phyloP scores from a whole-genome alignment of 2,888 invertebrate genomes.

The Pristionchus maxplancki region DNA sequence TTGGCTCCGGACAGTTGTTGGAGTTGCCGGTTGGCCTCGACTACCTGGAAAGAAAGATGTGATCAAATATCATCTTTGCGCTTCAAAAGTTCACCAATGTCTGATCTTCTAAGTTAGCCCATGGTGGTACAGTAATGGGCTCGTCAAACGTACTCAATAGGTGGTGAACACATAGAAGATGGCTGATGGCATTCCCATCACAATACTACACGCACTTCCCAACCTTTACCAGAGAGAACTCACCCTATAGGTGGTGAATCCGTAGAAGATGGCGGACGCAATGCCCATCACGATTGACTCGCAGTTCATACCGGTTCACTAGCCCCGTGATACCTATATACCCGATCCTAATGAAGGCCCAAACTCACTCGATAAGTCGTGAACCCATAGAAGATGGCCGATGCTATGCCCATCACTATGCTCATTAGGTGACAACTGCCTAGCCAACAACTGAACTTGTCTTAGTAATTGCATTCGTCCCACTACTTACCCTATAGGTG shows the following conservation, averaged over 20 bases:
- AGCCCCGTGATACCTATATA: too few relatives aligned
- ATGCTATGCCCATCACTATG: constrained; percentile 70
- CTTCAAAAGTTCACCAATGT: not conserved
- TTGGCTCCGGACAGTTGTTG: constrained; percentile 53
- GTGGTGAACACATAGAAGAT: constrained; percentile 77
- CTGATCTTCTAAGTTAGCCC: too few relatives aligned
- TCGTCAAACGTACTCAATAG: constrained; percentile 66
- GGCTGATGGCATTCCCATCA: constrained; percentile 71
- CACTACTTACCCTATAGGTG: constrained; percentile 67
- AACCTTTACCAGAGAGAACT: too few relatives aligned
- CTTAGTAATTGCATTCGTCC: not conserved
- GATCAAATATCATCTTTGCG: not conserved
- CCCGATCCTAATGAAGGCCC: not conserved
- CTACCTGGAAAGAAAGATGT: constrained; percentile 62
- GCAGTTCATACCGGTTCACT: too few relatives aligned
- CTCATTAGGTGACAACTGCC: not conserved
- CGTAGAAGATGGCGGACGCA: constrained; percentile 75
- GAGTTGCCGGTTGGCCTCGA: constrained; percentile 60
- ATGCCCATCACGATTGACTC: constrained; percentile 72
- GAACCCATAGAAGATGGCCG: constrained; percentile 76
- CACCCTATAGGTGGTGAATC: constrained; percentile 75
- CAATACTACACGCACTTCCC: constrained; percentile 53
- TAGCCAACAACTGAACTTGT: too few relatives aligned
- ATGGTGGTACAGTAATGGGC: too few relatives aligned
- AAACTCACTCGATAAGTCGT: constrained; percentile 73